Evolutionary conservation across 2,888 invertebrate species (phyloP), one percentile per base, ranked within the genome.

Genomic region (Eupelmus urozonus): DNA sequence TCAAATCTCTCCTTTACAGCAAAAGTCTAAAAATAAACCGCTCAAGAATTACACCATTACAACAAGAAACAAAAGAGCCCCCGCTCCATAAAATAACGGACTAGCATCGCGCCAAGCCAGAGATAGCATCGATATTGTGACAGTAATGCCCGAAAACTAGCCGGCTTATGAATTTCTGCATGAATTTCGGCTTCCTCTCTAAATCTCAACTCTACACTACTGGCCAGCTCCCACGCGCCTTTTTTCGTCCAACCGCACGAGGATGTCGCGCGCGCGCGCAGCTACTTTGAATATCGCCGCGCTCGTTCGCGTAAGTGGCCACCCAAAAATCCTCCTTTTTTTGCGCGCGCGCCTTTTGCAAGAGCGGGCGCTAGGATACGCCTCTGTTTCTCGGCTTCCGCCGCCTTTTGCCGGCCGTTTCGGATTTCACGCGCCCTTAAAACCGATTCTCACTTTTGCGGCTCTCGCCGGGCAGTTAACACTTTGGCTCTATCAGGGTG

Each of bases 271-370:
- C 42, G 73, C 53, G 74, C 63, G 20, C 42, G 29, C 29, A 13
- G 40, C 66, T 40, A 59, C 70, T 79, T 79, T 79, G 65, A 74
- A 77, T 82, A 79, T 82, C 72, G 66, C 80, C 67, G 66, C 74
- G 51, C 49, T 82, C 63, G 66, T 53, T 66, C 79, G 77, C 80
- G 82, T 80, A 83, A 83, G 79, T 80, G 82, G 80, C 82, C 76
- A 81, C 40, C 67, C 66, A 23, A 51, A 73, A 72, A 63, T 70
- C 49, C 65, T 71, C 55, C 34, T 76, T 63, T 76, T 49, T 29
- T 29, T 66, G 45, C 45, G 5, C 1, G 40, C 42, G 62, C 62
- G 20, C 29, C 29, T 49, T 27, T 60, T 40, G 60, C 63, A n/a
- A 23, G 42, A 51, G 20, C 40, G 34, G 18, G 69, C 18, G 59